Evolutionary conservation across 2,113 vertebrate genomes (phyloP).

Genomic region (Columba livia): DNA sequence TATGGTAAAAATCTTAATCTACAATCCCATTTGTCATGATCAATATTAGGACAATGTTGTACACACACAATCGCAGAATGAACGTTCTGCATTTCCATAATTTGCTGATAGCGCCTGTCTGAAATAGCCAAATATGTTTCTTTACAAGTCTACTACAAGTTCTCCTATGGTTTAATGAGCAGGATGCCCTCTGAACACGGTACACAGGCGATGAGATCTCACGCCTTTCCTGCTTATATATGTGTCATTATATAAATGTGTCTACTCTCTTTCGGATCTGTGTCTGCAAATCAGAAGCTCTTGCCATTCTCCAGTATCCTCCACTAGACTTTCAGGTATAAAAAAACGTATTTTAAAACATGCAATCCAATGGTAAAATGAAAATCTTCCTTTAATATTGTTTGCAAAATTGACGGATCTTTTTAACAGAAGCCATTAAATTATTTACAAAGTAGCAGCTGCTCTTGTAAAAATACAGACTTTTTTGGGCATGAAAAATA

Average conservation of each 20-base stretch:
- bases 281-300: conserved; percentile 11
- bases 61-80: background rate
- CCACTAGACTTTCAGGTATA: conserved; percentile 41
- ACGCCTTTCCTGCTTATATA: background rate
- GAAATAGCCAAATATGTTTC: background rate
- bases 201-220: background rate
- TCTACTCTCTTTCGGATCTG: conserved; percentile 14
- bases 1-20: background rate
- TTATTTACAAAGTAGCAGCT: conserved; percentile 75
- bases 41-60: background rate
- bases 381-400: conserved; percentile 63
- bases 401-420: conserved; percentile 70
- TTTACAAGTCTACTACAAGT: background rate
- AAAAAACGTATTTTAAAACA: conserved; percentile 57
- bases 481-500: conserved; percentile 73
- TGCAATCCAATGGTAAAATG: conserved; percentile 53
- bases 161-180: background rate
- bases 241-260: conserved; percentile 20
- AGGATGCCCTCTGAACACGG: background rate
- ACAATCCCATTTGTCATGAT: background rate
- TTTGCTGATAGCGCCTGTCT: background rate
- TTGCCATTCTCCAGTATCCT: conserved; percentile 41
- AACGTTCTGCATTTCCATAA: background rate
- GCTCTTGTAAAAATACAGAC: conserved; percentile 60
- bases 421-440: conserved; percentile 75